A percentile compares a stretch with the other conserved stretches of the same genome.
Evolutionary conservation across 2,797 vertebrate species (phyloP).

Genomic region (Pangasius djambal): DNA sequence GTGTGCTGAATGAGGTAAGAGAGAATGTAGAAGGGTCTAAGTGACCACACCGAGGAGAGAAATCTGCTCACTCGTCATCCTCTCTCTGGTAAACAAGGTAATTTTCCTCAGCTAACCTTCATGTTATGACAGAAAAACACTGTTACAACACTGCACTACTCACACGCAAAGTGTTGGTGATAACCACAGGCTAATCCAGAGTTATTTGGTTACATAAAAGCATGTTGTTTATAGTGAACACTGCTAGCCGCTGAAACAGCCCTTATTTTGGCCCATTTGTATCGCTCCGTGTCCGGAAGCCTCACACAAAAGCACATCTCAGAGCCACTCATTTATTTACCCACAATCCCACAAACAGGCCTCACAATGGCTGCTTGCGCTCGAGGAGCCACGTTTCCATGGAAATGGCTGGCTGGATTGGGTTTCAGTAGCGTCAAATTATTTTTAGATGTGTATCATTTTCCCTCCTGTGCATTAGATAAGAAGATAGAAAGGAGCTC

Average conservation of each 20-base stretch:
- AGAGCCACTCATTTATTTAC: conserved; percentile 18
- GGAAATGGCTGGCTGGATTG: conserved; percentile 39
- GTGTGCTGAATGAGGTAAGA: not conserved
- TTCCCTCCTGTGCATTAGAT: not conserved
- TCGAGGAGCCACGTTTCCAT: conserved; percentile 52
- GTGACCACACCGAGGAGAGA: not conserved
- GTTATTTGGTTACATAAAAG: conserved; percentile 9
- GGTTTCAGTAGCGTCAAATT: conserved; percentile 45
- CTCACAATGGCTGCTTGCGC: conserved; percentile 31
- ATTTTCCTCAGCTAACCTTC: conserved; percentile 29
- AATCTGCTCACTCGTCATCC: conserved; percentile 5
- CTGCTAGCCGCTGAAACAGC: not conserved
- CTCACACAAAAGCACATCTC: conserved; percentile 13
- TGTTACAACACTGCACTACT: not conserved
- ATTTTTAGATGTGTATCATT: conserved; percentile 40
- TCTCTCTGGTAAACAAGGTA: conserved; percentile 35
- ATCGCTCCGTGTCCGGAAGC: not conserved
- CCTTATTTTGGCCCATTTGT: not conserved
- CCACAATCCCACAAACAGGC: conserved; percentile 40
- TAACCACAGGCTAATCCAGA: not conserved
- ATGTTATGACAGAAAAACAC: not conserved
- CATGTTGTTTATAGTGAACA: conserved; percentile 23
- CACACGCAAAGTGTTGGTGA: not conserved
- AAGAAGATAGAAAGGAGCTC: not conserved
- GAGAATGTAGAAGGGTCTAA: not conserved